Conservation (phyloP, 2,888 invertebrate species). For the Ophonus ardosiacus region DNA sequence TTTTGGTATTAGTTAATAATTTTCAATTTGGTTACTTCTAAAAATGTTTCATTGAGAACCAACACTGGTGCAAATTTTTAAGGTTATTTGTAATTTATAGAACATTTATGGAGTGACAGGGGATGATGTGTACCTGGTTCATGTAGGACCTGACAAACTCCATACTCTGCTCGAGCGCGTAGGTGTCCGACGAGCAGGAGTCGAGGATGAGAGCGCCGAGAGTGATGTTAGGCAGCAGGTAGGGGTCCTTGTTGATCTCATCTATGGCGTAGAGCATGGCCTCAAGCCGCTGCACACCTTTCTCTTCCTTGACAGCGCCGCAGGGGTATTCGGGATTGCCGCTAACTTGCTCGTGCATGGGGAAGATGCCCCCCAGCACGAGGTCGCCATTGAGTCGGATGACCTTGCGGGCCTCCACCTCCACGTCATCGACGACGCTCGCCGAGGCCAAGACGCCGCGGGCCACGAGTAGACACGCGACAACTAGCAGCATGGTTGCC, state of each 20-base stretch:
- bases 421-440: conserved; percentile 37
- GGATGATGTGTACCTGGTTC: conserved; percentile 75
- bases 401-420: conserved; percentile 69
- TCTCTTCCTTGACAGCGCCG: conserved; percentile 81
- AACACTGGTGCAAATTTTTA: too few species aligned
- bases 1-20: too few species aligned
- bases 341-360: conserved; percentile 81
- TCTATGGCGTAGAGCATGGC: conserved; percentile 83
- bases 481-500: not conserved
- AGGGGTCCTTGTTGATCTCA: conserved; percentile 80
- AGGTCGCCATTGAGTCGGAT: conserved; percentile 79
- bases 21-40: too few species aligned
- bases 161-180: conserved; percentile 83
- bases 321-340: conserved; percentile 75
- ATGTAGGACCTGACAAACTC: conserved; percentile 81
- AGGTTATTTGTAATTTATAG: too few species aligned
- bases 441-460: conserved; percentile 47
- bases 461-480: conserved; percentile 29
- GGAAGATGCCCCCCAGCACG: conserved; percentile 83
- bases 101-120: too few species aligned
- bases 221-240: conserved; percentile 80
- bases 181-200: conserved; percentile 82
- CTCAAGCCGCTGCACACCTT: conserved; percentile 84
- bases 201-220: conserved; percentile 81
- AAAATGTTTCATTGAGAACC: too few species aligned